These are phyloP conservation scores for Keiferia lycopersicella DNA, from an alignment of 2,888 invertebrate species.

Conservation along the genomic window DNA sequence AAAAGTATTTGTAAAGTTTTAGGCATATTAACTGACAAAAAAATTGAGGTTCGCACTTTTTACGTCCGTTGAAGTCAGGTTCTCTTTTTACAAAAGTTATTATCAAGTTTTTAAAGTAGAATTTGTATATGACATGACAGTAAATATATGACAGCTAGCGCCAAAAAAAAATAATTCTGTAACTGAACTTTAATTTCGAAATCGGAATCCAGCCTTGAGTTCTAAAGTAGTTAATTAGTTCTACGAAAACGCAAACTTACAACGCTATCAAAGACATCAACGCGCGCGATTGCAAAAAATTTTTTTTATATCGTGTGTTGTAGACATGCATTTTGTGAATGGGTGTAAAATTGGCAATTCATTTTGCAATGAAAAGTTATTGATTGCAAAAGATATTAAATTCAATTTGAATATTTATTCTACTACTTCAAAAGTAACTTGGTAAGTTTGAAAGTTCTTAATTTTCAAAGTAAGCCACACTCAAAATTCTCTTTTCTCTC, in stretches of 20 bases:
- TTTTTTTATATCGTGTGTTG: neutral
- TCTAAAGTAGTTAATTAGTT: neutral
- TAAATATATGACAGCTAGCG: too few species aligned
- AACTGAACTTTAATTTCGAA: too few species aligned
- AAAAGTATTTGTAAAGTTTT: too few species aligned
- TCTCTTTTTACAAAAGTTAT: too few species aligned
- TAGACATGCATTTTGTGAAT: neutral
- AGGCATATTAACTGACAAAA: too few species aligned
- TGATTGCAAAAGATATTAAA: neutral
- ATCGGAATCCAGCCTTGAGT: too few species aligned
- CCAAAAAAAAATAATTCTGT: too few species aligned
- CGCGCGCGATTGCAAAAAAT: constrained; percentile 30
- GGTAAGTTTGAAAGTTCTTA: neutral
- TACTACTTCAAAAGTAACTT: neutral
- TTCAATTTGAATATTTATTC: neutral
- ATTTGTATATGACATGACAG: too few species aligned
- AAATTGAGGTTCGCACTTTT: too few species aligned
- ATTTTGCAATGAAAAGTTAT: neutral
- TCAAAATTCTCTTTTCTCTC: neutral
- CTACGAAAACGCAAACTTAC: neutral
- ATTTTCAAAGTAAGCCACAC: neutral
- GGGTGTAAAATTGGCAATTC: neutral
- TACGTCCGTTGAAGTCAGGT: too few species aligned
- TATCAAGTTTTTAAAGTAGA: too few species aligned
- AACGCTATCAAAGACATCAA: constrained; percentile 33